These are phyloP conservation scores for Anastrepha ludens DNA, from an alignment of 1,140 invertebrate genomes.

Conservation along the genomic window DNA sequence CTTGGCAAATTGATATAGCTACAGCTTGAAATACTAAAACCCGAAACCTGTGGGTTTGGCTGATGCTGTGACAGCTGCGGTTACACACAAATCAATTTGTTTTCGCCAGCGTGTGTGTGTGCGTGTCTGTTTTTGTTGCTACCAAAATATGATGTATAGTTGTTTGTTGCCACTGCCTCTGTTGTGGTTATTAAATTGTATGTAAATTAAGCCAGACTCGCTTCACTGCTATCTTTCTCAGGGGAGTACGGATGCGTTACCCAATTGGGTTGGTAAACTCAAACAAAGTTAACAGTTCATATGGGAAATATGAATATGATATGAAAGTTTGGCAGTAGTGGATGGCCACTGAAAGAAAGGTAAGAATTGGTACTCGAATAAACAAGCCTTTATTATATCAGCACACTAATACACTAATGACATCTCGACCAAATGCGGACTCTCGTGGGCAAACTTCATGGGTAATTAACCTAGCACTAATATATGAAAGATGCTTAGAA, in stretches of 20 bases:
- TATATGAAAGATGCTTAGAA: no score
- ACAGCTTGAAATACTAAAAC: not conserved
- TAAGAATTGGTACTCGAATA: no score
- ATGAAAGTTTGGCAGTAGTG: no score
- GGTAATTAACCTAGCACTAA: no score
- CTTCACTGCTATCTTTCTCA: not conserved
- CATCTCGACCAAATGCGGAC: no score
- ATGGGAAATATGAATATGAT: not conserved
- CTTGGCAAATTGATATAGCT: not conserved
- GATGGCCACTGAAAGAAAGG: no score
- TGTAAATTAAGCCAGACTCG: not conserved
- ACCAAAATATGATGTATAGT: not conserved
- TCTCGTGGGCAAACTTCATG: no score
- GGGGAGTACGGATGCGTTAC: not conserved
- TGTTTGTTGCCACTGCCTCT: not conserved
- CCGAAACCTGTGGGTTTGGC: not conserved
- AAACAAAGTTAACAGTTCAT: not conserved
- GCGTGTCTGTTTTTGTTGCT: not conserved
- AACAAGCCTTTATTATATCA: no score
- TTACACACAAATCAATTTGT: slow-evolving; percentile 25
- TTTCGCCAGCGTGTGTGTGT: not conserved
- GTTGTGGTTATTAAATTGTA: slow-evolving; percentile 24
- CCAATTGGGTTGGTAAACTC: not conserved
- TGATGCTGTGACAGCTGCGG: slow-evolving; percentile 12
- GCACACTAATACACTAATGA: no score